These are phyloP conservation scores for Ectropis crepuscularia DNA, from an alignment of 2,888 invertebrate species.

Conservation along the genomic window DNA sequence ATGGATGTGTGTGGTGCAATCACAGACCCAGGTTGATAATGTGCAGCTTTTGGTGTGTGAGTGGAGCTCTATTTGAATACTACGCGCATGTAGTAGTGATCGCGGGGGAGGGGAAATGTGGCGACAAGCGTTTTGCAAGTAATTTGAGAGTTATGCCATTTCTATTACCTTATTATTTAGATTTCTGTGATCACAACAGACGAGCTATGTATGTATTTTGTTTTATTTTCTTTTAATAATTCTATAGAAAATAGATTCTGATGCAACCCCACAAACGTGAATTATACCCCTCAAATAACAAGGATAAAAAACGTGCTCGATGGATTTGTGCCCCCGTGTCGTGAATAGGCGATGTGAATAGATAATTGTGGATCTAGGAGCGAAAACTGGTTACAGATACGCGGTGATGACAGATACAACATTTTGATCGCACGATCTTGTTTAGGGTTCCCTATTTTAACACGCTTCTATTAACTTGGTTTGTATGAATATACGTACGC, in stretches of 20 bases:
- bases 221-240: neutral
- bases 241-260: neutral
- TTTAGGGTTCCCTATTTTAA: too few relatives aligned
- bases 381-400: slow-evolving; percentile 56
- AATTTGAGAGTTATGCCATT: too few relatives aligned
- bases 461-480: too few relatives aligned
- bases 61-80: too few relatives aligned
- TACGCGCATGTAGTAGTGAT: too few relatives aligned
- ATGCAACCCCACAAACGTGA: slow-evolving; percentile 37
- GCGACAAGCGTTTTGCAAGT: too few relatives aligned
- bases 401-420: slow-evolving; percentile 51
- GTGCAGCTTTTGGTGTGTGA: too few relatives aligned
- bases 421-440: slow-evolving; percentile 42
- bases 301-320: slow-evolving; percentile 30
- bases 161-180: too few relatives aligned
- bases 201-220: neutral
- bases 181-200: too few relatives aligned
- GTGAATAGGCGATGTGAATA: slow-evolving; percentile 32
- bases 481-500: slow-evolving; percentile 44
- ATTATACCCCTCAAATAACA: slow-evolving; percentile 44
- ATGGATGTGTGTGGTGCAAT: too few relatives aligned
- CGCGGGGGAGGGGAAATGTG: too few relatives aligned
- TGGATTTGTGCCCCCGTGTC: slow-evolving; percentile 42
- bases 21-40: too few relatives aligned
- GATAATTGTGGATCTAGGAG: slow-evolving; percentile 49